These are phyloP conservation scores for Megaleporinus macrocephalus DNA, from an alignment of 2,113 vertebrate genomes.

Conservation along the genomic window DNA sequence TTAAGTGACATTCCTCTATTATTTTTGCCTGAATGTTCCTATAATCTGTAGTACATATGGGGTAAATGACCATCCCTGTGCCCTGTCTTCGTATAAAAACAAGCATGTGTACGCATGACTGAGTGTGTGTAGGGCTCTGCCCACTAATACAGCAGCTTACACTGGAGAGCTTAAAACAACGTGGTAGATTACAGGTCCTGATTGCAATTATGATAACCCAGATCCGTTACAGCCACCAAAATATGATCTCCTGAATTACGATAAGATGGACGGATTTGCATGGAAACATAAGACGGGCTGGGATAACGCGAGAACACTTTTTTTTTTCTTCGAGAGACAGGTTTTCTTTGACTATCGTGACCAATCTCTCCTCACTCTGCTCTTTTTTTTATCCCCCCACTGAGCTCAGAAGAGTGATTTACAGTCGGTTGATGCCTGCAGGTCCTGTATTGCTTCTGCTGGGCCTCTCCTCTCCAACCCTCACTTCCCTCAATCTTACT, in stretches of 20 bases:
- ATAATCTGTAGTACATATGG: neutral
- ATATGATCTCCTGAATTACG: slow-evolving; percentile 52
- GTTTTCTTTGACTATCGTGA: slow-evolving; percentile 26
- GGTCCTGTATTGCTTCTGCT: slow-evolving; percentile 61
- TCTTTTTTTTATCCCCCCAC: slow-evolving; percentile 52
- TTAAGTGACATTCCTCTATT: no score
- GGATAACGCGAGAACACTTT: slow-evolving; percentile 8
- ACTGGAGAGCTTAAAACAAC: slow-evolving; percentile 51
- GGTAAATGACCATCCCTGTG: neutral
- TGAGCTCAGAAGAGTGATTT: slow-evolving; percentile 58
- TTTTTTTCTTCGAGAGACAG: slow-evolving; percentile 13
- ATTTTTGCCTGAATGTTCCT: neutral
- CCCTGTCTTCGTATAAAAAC: neutral
- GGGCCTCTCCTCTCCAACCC: slow-evolving; percentile 45
- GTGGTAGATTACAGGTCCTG: slow-evolving; percentile 59
- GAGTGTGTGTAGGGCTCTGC: neutral
- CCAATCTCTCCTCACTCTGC: slow-evolving; percentile 47
- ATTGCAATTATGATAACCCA: slow-evolving; percentile 71
- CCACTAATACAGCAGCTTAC: slow-evolving; percentile 47
- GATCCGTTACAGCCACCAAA: slow-evolving; percentile 61
- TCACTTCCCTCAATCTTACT: slow-evolving; percentile 9
- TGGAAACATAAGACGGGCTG: slow-evolving; percentile 28
- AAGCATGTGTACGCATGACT: neutral
- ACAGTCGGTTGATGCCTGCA: slow-evolving; percentile 65
- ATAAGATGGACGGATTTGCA: slow-evolving; percentile 54